A percentile compares a stretch with the other conserved stretches of the same genome.
Evolutionary conservation across 2,888 invertebrate species (phyloP).

Genomic region (Drosophila buzzatii): DNA sequence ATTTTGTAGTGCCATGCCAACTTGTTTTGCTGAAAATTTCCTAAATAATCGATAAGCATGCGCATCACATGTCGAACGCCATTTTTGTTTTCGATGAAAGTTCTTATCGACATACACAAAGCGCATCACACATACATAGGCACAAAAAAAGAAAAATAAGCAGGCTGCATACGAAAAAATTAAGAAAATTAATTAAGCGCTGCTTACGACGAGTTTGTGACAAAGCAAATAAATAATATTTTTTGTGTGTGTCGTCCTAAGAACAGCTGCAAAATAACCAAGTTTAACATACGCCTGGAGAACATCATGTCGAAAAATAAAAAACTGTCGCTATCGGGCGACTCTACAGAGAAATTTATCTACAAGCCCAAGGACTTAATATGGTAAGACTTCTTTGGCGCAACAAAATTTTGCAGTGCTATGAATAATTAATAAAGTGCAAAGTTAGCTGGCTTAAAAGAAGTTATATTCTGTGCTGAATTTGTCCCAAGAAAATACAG

Average conservation of each 20-base stretch:
- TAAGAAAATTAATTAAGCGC: slow-evolving; percentile 49
- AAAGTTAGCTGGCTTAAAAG: not conserved
- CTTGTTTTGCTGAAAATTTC: slow-evolving; percentile 19
- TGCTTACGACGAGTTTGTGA: slow-evolving; percentile 47
- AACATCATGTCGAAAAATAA: slow-evolving; percentile 84
- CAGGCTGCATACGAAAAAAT: slow-evolving; percentile 57
- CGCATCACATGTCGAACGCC: slow-evolving; percentile 70
- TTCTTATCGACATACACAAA: slow-evolving; percentile 55
- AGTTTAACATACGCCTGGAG: slow-evolving; percentile 82
- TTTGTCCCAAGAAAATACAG: slow-evolving; percentile 17
- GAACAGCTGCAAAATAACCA: slow-evolving; percentile 81
- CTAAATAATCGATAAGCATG: slow-evolving; percentile 47
- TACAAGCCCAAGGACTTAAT: slow-evolving; percentile 84
- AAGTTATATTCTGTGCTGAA: slow-evolving; percentile 10
- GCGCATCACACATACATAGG: slow-evolving; percentile 72
- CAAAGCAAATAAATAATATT: slow-evolving; percentile 20
- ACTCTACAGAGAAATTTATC: slow-evolving; percentile 78
- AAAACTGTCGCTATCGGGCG: slow-evolving; percentile 82
- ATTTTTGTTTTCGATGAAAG: slow-evolving; percentile 74
- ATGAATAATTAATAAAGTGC: slow-evolving; percentile 4
- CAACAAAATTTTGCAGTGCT: slow-evolving; percentile 15
- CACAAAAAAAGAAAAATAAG: slow-evolving; percentile 48
- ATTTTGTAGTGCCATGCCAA: slow-evolving; percentile 15
- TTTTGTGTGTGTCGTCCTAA: slow-evolving; percentile 42
- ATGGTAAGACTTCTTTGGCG: slow-evolving; percentile 72